Evolutionary conservation across 2,113 vertebrate genomes (phyloP).

Genomic region (Datnioides undecimradiatus): DNA sequence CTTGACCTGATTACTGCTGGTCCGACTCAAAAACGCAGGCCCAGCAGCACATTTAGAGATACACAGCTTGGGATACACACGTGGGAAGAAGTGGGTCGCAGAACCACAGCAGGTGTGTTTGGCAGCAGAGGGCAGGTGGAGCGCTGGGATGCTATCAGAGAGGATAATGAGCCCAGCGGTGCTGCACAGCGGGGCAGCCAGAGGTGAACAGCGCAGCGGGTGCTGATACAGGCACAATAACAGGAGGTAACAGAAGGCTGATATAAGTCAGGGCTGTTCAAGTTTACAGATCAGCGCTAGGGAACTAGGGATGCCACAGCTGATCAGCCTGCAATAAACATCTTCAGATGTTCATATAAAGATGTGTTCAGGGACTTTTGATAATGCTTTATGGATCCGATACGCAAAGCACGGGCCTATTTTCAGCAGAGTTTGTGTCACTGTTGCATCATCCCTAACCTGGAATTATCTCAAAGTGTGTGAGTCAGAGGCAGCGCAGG

Average conservation of each 20-base stretch:
- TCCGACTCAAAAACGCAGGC: constrained; percentile 11
- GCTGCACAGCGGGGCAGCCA: neutral
- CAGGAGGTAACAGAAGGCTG: neutral
- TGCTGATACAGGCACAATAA: neutral
- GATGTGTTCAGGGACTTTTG: no score
- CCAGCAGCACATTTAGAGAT: neutral
- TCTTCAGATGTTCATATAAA: no score
- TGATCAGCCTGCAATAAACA: no score
- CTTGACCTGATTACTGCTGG: constrained; percentile 43
- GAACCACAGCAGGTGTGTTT: constrained; percentile 40
- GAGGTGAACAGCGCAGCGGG: constrained; percentile 58
- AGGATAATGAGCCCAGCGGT: constrained; percentile 51
- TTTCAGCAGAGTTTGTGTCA: no score
- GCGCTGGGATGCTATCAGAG: constrained; percentile 13
- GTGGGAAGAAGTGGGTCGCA: constrained; percentile 31
- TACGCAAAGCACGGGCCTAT: no score
- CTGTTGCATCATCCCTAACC: no score
- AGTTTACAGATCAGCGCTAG: neutral
- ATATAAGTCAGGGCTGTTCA: neutral
- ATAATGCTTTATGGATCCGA: no score
- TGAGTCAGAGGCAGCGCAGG: no score
- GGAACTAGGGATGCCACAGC: no score
- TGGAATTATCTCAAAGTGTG: no score
- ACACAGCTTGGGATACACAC: constrained; percentile 5
- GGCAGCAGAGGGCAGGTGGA: constrained; percentile 38